Evolutionary conservation across 1,140 invertebrate genomes (phyloP).

Genomic region (Macrobrachium rosenbergii): DNA sequence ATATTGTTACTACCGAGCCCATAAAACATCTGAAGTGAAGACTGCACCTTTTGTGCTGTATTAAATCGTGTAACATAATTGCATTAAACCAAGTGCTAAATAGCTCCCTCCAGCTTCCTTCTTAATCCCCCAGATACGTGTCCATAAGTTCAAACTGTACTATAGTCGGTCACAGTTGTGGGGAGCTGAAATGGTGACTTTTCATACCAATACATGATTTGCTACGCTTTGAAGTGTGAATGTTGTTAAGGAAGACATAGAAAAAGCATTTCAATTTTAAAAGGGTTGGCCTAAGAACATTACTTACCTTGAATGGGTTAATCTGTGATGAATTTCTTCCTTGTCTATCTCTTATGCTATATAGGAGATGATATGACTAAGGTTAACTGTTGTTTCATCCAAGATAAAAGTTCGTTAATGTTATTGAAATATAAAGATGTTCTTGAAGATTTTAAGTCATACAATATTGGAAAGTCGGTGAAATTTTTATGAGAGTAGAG

Average conservation of each 20-base stretch:
- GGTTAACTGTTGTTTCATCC: conserved; percentile 30
- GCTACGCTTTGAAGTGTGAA: too few species aligned
- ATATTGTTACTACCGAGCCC: too few species aligned
- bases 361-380: conserved; percentile 5
- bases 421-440: not conserved
- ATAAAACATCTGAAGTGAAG: too few species aligned
- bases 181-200: too few species aligned
- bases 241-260: too few species aligned
- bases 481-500: conserved; percentile 38
- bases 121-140: conserved; percentile 17
- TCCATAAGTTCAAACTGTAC: not conserved
- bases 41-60: too few species aligned
- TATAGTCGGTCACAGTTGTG: too few species aligned
- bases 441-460: conserved; percentile 9
- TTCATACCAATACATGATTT: too few species aligned
- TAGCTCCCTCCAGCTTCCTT: conserved; percentile 44
- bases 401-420: conserved; percentile 15
- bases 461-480: conserved; percentile 25
- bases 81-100: conserved; percentile 21
- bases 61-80: conserved; percentile 1
- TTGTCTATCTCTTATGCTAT: conserved; percentile 4
- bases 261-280: not conserved
- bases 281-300: conserved; percentile 13
- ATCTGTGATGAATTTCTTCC: conserved; percentile 57
- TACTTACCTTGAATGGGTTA: conserved; percentile 24